These are phyloP conservation scores for Epinotia nisella DNA, from an alignment of 2,888 invertebrate species.

Conservation along the genomic window DNA sequence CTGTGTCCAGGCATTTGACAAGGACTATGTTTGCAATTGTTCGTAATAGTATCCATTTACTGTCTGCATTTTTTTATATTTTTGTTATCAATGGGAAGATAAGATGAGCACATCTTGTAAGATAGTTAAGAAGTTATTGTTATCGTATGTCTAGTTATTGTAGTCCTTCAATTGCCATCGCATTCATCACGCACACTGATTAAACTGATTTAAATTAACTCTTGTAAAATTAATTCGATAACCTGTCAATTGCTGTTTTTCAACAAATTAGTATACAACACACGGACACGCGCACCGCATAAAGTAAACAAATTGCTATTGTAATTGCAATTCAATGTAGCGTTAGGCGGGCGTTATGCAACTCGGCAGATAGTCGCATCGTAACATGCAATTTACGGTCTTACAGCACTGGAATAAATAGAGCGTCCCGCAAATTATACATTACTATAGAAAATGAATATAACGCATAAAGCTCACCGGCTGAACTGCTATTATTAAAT, in stretches of 20 bases:
- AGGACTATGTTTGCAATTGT: slow-evolving; percentile 20
- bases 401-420: slow-evolving; percentile 60
- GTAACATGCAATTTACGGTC: slow-evolving; percentile 67
- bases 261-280: slow-evolving; percentile 21
- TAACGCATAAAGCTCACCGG: slow-evolving; percentile 33
- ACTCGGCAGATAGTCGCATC: slow-evolving; percentile 56
- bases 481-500: slow-evolving; percentile 15
- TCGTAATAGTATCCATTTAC: not conserved
- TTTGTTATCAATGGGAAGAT: not conserved
- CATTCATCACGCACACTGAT: not conserved
- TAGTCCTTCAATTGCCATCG: not conserved
- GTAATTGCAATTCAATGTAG: slow-evolving; percentile 45
- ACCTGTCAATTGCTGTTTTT: slow-evolving; percentile 5
- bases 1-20: slow-evolving; percentile 15
- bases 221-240: not conserved
- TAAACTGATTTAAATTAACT: no score
- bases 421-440: slow-evolving; percentile 62
- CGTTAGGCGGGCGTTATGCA: slow-evolving; percentile 59
- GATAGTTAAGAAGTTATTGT: not conserved
- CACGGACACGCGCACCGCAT: slow-evolving; percentile 14
- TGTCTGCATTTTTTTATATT: not conserved
- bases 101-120: not conserved
- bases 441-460: slow-evolving; percentile 45
- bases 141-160: not conserved
- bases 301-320: slow-evolving; percentile 38